Conservation (phyloP, 2,113 vertebrate species). For the Bettongia penicillata region DNA sequence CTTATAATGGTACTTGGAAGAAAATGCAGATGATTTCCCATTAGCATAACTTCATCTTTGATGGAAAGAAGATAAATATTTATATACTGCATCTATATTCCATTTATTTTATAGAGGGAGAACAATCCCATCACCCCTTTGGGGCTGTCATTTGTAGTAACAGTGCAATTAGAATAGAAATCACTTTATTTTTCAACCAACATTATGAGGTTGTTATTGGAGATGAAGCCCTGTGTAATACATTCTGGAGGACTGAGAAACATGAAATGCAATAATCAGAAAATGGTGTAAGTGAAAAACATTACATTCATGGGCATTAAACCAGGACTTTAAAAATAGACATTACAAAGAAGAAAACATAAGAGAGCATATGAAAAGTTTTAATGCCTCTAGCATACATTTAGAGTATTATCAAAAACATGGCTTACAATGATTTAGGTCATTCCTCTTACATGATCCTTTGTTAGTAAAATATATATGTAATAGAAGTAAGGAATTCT, state of each 20-base stretch:
- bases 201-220: conserved; percentile 48
- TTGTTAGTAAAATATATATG: conserved; percentile 45
- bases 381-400: conserved; percentile 55
- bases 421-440: conserved; percentile 55
- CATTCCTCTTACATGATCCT: conserved; percentile 37
- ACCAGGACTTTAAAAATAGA: conserved; percentile 33
- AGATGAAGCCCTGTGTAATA: conserved; percentile 45
- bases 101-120: conserved; percentile 33
- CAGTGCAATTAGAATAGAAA: conserved; percentile 53
- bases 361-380: conserved; percentile 53
- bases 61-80: conserved; percentile 3
- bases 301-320: conserved; percentile 49
- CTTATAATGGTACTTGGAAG: background rate
- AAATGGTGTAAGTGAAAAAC: conserved; percentile 63
- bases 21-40: conserved; percentile 21
- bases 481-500: background rate
- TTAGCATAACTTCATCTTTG: conserved; percentile 36
- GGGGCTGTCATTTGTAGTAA: conserved; percentile 7
- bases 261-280: conserved; percentile 53
- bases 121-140: conserved; percentile 35
- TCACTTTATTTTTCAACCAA: conserved; percentile 50
- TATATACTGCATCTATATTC: background rate
- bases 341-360: conserved; percentile 18
- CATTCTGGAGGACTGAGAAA: conserved; percentile 47
- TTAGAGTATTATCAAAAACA: conserved; percentile 40